phyloP scores from a whole-genome alignment of 1,140 invertebrate genomes.

The Conus betulinus region DNA sequence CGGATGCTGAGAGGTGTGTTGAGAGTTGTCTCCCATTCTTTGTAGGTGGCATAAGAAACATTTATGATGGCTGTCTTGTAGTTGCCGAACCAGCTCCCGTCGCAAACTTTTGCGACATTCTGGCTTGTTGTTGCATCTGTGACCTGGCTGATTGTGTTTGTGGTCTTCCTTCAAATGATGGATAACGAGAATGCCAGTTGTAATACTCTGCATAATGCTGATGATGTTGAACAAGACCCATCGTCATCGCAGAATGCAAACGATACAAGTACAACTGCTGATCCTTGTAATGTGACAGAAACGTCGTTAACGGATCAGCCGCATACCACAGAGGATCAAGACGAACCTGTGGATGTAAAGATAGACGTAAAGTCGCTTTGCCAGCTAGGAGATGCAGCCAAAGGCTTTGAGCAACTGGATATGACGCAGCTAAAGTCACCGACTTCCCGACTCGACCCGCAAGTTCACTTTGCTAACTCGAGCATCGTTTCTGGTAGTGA shows the following conservation, averaged over 20 bases:
- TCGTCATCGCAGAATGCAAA: constrained; percentile 12
- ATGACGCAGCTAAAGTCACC: not conserved
- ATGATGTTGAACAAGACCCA: constrained; percentile 15
- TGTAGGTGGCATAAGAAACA: constrained; percentile 38
- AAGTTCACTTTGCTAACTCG: not conserved
- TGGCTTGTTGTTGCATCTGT: not conserved
- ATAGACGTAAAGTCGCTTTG: constrained; percentile 28
- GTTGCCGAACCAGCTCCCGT: constrained; percentile 34
- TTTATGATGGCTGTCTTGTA: constrained; percentile 38
- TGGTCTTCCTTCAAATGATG: constrained; percentile 13
- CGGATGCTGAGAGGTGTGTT: constrained; percentile 25
- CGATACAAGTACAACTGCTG: constrained; percentile 12
- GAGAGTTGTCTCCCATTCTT: constrained; percentile 35
- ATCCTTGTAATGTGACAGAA: constrained; percentile 33
- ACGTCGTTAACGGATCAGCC: constrained; percentile 21
- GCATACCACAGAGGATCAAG: constrained; percentile 39
- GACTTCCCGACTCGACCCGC: not conserved
- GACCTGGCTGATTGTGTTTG: not conserved
- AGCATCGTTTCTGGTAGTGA: constrained; percentile 53
- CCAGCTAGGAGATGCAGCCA: constrained; percentile 21
- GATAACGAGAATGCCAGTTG: constrained; percentile 22
- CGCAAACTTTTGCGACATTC: constrained; percentile 26
- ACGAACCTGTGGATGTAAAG: constrained; percentile 37
- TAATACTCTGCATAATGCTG: not conserved
- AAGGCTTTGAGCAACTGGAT: constrained; percentile 25